phyloP scores from a whole-genome alignment of 92 coral and sea anemone species.

The Actinernus sp. region DNA sequence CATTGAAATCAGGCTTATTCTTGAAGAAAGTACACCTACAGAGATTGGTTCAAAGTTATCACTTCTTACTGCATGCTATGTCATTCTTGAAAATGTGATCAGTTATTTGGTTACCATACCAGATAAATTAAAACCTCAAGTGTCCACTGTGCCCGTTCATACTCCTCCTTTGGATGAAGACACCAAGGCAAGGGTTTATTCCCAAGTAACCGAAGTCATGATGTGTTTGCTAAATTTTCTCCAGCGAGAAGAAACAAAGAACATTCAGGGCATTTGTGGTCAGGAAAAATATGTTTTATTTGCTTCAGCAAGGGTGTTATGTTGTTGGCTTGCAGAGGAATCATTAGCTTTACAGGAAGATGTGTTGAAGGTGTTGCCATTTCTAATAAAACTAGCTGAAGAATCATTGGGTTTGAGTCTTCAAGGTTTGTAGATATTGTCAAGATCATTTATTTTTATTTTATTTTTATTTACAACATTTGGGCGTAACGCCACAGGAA shows the following conservation, averaged over 20 bases:
- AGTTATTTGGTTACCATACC: slow-evolving; percentile 32
- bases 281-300: slow-evolving; percentile 41
- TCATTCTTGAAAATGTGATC: slow-evolving; percentile 83
- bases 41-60: slow-evolving; percentile 40
- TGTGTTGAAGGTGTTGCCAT: slow-evolving; percentile 74
- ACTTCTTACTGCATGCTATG: slow-evolving; percentile 76
- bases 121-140: neutral
- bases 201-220: slow-evolving; percentile 70
- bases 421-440: no score
- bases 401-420: slow-evolving; percentile 33
- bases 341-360: slow-evolving; percentile 83
- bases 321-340: slow-evolving; percentile 97
- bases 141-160: neutral
- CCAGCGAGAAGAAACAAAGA: slow-evolving; percentile 30
- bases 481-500: no score
- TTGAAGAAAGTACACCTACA: slow-evolving; percentile 51
- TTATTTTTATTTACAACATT: no score
- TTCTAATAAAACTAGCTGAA: slow-evolving; percentile 69
- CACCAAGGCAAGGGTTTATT: slow-evolving; percentile 34
- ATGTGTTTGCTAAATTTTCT: slow-evolving; percentile 65
- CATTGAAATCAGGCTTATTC: slow-evolving; percentile 76
- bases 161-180: neutral
- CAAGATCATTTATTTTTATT: no score
- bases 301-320: slow-evolving; percentile 81
- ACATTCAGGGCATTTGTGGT: slow-evolving; percentile 16